Evolutionary conservation across 2,888 invertebrate species (phyloP).

Genomic region (Tachina lurida): DNA sequence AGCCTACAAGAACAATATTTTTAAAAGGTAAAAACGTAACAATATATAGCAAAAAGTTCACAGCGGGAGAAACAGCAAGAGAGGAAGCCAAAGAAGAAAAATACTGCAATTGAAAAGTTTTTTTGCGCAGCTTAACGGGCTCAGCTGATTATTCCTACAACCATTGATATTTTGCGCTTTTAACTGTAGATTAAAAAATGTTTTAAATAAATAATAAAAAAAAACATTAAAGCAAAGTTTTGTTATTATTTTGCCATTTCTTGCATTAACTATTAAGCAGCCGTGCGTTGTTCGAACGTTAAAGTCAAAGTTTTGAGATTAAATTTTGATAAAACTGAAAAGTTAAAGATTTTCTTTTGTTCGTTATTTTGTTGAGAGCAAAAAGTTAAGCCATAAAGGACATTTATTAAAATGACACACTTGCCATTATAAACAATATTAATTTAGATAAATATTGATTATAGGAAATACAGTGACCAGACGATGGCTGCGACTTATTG

Average conservation of each 20-base stretch:
- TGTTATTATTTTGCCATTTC: neutral
- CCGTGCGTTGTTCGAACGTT: conserved; percentile 33
- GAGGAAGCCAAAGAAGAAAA: too few relatives aligned
- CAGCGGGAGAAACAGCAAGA: too few relatives aligned
- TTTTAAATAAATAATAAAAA: conserved; percentile 47
- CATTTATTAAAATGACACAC: neutral
- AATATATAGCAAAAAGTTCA: too few relatives aligned
- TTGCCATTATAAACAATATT: too few relatives aligned
- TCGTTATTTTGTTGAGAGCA: conserved; percentile 8
- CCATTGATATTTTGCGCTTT: conserved; percentile 43
- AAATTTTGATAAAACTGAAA: neutral
- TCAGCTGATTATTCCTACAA: neutral
- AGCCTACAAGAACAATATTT: too few relatives aligned
- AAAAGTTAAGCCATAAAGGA: neutral
- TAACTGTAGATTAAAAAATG: neutral
- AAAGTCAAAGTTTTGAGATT: conserved; percentile 20
- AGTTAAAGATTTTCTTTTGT: neutral
- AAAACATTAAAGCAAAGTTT: conserved; percentile 35
- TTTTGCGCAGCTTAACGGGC: too few relatives aligned
- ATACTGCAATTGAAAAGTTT: too few relatives aligned
- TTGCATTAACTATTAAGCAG: conserved; percentile 8
- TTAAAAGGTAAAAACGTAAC: too few relatives aligned
- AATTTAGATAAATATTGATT: neutral
- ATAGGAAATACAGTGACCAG: neutral
- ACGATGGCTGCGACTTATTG: too few relatives aligned